Evolutionary conservation across 2,113 vertebrate genomes (phyloP).

Genomic region (Antigone vipio): DNA sequence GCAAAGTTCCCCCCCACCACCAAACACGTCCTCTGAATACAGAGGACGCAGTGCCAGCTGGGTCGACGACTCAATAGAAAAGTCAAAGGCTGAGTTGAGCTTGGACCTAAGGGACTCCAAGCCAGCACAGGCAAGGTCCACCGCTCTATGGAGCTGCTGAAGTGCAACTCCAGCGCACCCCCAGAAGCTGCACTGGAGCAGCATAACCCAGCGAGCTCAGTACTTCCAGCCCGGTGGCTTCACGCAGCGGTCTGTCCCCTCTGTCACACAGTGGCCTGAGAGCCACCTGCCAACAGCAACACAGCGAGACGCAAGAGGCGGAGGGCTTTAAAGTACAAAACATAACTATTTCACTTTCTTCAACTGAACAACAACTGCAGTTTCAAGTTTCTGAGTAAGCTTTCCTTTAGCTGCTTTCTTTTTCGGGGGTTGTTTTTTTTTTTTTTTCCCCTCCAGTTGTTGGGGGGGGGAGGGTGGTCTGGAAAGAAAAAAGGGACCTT

Average conservation of each 20-base stretch:
- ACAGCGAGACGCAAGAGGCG: background rate
- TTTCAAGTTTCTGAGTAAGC: background rate
- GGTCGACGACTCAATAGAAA: accelerated
- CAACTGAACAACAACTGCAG: background rate
- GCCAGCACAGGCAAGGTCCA: background rate
- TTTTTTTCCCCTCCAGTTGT: background rate
- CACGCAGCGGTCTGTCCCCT: background rate
- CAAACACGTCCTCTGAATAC: background rate
- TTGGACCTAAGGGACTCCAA: background rate
- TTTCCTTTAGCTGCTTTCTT: background rate
- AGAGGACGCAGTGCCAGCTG: background rate
- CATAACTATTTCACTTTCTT: background rate
- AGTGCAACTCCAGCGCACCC: background rate
- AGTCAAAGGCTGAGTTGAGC: background rate
- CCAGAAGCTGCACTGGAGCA: background rate
- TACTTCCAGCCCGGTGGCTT: background rate
- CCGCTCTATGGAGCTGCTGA: accelerated
- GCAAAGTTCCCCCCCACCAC: background rate
- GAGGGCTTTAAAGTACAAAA: background rate
- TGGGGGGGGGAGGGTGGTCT: background rate
- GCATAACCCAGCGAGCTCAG: background rate
- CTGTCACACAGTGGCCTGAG: background rate
- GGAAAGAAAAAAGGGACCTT: background rate
- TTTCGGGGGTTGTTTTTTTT: background rate
- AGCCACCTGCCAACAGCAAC: background rate